Base-by-base conservation (phyloP, 2,888 invertebrate species). In the Melanostoma scalare region DNA sequence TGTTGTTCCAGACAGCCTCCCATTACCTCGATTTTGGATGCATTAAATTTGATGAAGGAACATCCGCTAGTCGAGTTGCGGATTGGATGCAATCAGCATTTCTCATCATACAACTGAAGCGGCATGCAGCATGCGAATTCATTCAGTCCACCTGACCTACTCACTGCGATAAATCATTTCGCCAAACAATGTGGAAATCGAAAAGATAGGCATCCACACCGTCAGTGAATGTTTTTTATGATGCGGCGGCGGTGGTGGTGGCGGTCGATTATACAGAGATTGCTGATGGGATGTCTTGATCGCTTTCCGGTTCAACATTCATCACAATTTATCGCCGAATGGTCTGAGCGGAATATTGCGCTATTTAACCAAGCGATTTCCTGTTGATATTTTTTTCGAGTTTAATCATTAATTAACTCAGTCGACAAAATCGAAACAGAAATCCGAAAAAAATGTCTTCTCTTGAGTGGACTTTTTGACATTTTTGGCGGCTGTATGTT, bases 1-100 rank as follows among this genome's bases (percentile, higher is more conserved):
- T 20, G 20, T 20, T 20, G 20, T 38, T 38, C 46, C 58, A 35
- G 36, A 56, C 55, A 63, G 40, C 33, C 80, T 52, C 35, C 38
- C 72, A 72, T 81, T 81, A 81, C 76, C 81, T 81, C 50, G 67
- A 76, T 68, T 73, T 76, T 67, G 30, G 69, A 67, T 55, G 53
- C 72, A 81, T 81, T 72, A 72, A 81, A 81, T 81, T 76, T 72
- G 76, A 81, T 72, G 80, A 75, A 63, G 69, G 60, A 58, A 74
- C 58, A 75, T 65, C 69, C 63, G 65, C 56, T 8, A 9, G n/a
- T 2, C 3, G 46, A 72, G 10, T 52, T 48, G 9, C n/a, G 8
- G 6, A 48, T 50, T 52, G 55, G 76, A 76, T 68, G 61, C 72
- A 79, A 73, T 79, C 72, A 76, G 63, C 50, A 72, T 63, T 63